Evolutionary conservation across 1,140 invertebrate species (phyloP).

Genomic region (Bombus haemorrhoidalis): DNA sequence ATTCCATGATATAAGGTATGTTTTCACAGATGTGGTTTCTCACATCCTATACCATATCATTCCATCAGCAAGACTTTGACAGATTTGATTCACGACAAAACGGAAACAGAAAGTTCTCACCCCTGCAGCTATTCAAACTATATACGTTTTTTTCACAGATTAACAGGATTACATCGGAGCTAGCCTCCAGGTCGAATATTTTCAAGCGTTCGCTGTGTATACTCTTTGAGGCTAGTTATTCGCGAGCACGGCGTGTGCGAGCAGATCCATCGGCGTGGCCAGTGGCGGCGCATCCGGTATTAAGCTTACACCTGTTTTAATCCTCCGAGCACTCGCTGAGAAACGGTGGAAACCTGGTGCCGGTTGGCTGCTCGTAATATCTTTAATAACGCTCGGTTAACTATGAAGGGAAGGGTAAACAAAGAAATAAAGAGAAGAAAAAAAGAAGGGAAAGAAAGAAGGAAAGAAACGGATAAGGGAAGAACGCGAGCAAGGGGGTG

Average conservation of each 20-base stretch:
- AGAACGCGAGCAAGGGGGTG: neutral
- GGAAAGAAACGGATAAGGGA: neutral
- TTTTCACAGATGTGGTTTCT: too few relatives aligned
- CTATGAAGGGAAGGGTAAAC: neutral
- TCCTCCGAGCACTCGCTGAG: conserved; percentile 14
- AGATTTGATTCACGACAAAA: neutral
- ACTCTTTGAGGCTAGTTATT: conserved; percentile 11
- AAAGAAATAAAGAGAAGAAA: neutral
- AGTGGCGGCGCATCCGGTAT: conserved; percentile 12
- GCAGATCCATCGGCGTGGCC: neutral
- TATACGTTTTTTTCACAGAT: neutral
- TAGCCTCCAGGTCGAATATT: neutral
- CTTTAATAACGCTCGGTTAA: conserved; percentile 26
- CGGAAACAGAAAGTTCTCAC: neutral
- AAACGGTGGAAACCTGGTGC: neutral
- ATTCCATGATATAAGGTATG: too few relatives aligned
- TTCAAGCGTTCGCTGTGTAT: neutral
- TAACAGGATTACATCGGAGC: neutral
- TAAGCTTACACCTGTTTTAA: conserved; percentile 59
- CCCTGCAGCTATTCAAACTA: too few relatives aligned
- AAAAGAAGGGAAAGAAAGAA: neutral
- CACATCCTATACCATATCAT: too few relatives aligned
- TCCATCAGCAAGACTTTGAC: too few relatives aligned
- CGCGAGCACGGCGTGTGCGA: neutral
- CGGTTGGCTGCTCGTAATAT: conserved; percentile 30